Base-by-base conservation (phyloP, 2,797 vertebrate species). In the Hybognathus amarus region DNA sequence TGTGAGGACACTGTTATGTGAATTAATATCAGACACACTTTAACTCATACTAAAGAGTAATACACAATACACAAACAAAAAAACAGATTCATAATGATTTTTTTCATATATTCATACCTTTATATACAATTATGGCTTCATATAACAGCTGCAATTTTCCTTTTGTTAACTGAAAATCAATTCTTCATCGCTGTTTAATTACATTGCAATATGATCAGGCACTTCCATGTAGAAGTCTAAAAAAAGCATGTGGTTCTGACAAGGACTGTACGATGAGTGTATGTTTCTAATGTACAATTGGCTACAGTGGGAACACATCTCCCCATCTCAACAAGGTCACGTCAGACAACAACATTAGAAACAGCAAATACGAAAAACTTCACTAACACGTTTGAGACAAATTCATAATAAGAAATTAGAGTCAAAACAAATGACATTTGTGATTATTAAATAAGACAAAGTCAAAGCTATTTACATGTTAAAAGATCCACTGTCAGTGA, bases 121-220 rank as follows among this genome's bases (percentile, higher is more conserved):
- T 90, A 90, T 89, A 59, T 86, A 89, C 87, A 90, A 52, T 63
- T 87, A 89, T 88, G 88, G 89, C 85, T 89, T 89, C 78, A 88
- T 87, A 82, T 86, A 85, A 83, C 82, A 84, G 79, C 82, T 80
- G 82, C 74, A 85, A 54, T 30, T 85, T 33, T 74, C 71, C 22
- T 67, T 66, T 59, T 70, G 61, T 45, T 64, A 77, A 85, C 36
- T 79, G 50, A 59, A 54, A 63, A 61, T 75, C 42, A 24, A 61
- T 68, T 75, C 20, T 47, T 80, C 68, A 52, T 75, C 27, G 36
- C 61, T n/a, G 71, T 73, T 78, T 63, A 63, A 30, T 63, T 61
- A 81, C 78, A 86, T 63, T 84, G 78, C 78, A 89, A 75, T 83
- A 81, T 82, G 80, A 84, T 83, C 81, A 90, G 87, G 88, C 88